Evolutionary conservation across 2,797 vertebrate species (phyloP), one percentile per base, ranked within the genome.

Genomic region (Pogoniulus pusillus): DNA sequence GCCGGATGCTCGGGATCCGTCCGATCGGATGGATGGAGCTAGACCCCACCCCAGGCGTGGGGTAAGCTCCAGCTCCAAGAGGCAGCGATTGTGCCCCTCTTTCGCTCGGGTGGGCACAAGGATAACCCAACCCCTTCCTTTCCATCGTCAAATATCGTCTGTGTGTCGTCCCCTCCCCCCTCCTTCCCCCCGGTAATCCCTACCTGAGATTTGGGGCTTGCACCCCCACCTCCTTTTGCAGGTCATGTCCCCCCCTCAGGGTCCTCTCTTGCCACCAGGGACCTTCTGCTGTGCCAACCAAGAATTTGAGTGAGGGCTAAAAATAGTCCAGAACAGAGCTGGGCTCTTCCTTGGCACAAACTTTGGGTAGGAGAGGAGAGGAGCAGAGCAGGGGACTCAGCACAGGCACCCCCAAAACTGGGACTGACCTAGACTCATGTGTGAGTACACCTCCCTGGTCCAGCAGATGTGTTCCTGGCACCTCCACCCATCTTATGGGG

Each of bases 351-450:
- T 57, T 76, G 5, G 5, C 51, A 22, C 32, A 58, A 26, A 75
- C 26, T 17, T 29, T 1, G 3, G 49, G 37, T 5, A n/a, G 53
- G 63, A 70, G 62, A 58, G 29, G 55, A 68, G 16, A 29, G 26
- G n/a, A 55, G 26, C 0, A 27, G 39, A 58, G 27, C 0, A 2
- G 4, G 27, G 32, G 12, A 7, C n/a, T 89, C 55, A 41, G 27
- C 15, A 51, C 77, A 12, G 55, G 15, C 54, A 57, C n/a, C 60
- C 10, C 2, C 53, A 37, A 66, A 78, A 4, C n/a, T 12, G 35
- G 19, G n/a, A 4, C n/a, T 1, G 7, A 26, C n/a, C 45, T 0
- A 2, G 24, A 1, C 9, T 0, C 2, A 18, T 29, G 39, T 27
- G 12, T 14, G 12, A 23, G 53, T 29, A 12, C 34, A 18, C 10